phyloP scores from a whole-genome alignment of 1,140 invertebrate genomes.

The Bombus confusus region DNA sequence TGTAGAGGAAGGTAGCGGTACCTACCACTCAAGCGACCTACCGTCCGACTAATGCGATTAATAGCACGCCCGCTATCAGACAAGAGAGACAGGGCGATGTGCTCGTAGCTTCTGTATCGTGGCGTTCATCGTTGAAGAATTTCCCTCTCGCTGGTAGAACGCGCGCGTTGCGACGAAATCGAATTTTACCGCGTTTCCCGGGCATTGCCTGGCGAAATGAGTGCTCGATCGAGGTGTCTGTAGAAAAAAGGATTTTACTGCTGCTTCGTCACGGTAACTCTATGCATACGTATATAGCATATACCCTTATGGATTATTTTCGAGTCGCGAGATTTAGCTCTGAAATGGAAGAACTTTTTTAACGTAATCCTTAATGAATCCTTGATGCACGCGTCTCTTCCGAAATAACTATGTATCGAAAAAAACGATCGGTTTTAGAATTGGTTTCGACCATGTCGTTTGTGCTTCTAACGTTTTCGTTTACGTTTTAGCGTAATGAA shows the following conservation, averaged over 20 bases:
- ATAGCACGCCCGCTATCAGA: slow-evolving; percentile 69
- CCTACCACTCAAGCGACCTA: slow-evolving; percentile 67
- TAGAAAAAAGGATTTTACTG: slow-evolving; percentile 36
- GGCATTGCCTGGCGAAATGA: slow-evolving; percentile 51
- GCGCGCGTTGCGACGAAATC: slow-evolving; percentile 52
- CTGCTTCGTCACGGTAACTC: slow-evolving; percentile 14
- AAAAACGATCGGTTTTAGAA: too few relatives aligned
- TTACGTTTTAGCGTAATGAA: too few relatives aligned
- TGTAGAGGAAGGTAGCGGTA: slow-evolving; percentile 59
- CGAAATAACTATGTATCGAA: too few relatives aligned
- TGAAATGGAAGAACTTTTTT: too few relatives aligned
- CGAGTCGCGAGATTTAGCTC: background rate
- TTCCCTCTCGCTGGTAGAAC: slow-evolving; percentile 46
- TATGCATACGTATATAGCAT: background rate
- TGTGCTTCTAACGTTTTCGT: too few relatives aligned
- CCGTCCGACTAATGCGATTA: slow-evolving; percentile 78
- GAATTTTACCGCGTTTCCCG: slow-evolving; percentile 59
- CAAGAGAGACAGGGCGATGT: slow-evolving; percentile 64
- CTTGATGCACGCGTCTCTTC: too few relatives aligned
- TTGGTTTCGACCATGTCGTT: too few relatives aligned
- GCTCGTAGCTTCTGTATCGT: slow-evolving; percentile 42
- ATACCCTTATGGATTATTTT: background rate
- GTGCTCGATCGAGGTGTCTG: slow-evolving; percentile 37
- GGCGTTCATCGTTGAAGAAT: slow-evolving; percentile 56
- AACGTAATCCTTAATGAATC: too few relatives aligned